A percentile compares a stretch with the other conserved stretches of the same genome.
These are phyloP conservation scores for Perca fluviatilis DNA, from an alignment of 2,113 vertebrate genomes.

Conservation along the genomic window DNA sequence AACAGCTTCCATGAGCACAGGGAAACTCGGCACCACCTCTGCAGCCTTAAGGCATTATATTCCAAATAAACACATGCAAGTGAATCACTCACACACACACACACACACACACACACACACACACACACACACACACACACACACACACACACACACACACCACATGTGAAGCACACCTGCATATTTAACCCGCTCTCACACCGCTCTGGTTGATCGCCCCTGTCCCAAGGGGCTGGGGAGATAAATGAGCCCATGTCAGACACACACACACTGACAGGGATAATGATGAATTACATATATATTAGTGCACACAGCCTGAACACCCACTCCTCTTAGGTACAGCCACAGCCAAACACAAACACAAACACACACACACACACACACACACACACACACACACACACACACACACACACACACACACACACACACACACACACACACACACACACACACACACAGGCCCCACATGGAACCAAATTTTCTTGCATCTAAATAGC, in stretches of 20 bases:
- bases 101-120: constrained; percentile 21
- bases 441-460: neutral
- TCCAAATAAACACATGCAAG: constrained; percentile 34
- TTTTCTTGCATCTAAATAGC: constrained; percentile 20
- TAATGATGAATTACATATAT: constrained; percentile 86
- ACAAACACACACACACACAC: neutral
- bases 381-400: constrained; percentile 7
- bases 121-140: neutral
- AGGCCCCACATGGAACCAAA: neutral
- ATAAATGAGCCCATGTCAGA: constrained; percentile 85
- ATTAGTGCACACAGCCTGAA: constrained; percentile 83
- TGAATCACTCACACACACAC: constrained; percentile 14
- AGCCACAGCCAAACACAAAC: neutral
- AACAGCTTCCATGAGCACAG: constrained; percentile 13
- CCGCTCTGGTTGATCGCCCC: neutral
- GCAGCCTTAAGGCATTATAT: neutral
- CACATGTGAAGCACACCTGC: constrained; percentile 64
- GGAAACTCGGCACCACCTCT: constrained; percentile 12
- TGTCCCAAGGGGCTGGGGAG: constrained; percentile 70
- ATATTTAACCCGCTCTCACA: constrained; percentile 18
- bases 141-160: constrained; percentile 9
- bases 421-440: neutral
- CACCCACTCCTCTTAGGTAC: constrained; percentile 42
- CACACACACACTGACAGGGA: constrained; percentile 78
- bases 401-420: too few relatives aligned